These are phyloP conservation scores for Ooceraea biroi DNA, from an alignment of 1,140 invertebrate genomes.

Conservation along the genomic window DNA sequence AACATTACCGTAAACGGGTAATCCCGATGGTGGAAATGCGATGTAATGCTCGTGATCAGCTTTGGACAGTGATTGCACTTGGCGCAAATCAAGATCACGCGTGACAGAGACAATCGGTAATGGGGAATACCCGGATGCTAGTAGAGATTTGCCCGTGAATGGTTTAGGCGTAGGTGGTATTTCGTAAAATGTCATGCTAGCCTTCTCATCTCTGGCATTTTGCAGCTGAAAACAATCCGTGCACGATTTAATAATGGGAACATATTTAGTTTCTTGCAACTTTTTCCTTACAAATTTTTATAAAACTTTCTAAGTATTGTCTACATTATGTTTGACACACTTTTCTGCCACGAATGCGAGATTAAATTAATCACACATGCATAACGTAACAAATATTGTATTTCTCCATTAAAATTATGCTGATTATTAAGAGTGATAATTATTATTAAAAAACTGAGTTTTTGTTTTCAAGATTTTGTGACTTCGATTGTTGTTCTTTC, in stretches of 20 bases:
- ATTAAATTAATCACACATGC: too few species aligned
- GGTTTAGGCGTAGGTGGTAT: conserved; percentile 85
- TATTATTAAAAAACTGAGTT: too few species aligned
- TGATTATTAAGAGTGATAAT: too few species aligned
- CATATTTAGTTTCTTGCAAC: neutral
- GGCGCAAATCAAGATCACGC: conserved; percentile 78
- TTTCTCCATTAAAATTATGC: too few species aligned
- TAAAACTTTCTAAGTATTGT: neutral
- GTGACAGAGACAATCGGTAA: conserved; percentile 69
- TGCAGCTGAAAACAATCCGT: conserved; percentile 72
- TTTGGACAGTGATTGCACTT: conserved; percentile 63
- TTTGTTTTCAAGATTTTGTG: too few species aligned
- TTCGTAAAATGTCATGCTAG: conserved; percentile 82
- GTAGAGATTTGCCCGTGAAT: conserved; percentile 78
- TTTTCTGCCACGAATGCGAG: too few species aligned
- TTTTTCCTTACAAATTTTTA: neutral
- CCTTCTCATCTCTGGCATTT: conserved; percentile 79
- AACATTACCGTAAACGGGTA: conserved; percentile 84
- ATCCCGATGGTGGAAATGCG: conserved; percentile 86
- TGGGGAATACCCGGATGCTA: conserved; percentile 75
- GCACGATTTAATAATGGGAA: neutral
- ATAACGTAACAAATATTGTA: too few species aligned
- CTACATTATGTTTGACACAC: too few species aligned
- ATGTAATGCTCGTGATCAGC: conserved; percentile 85
- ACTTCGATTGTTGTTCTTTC: conserved; percentile 1